A percentile compares a stretch with the other conserved stretches of the same genome.
Evolutionary conservation across 2,888 invertebrate species (phyloP).

Genomic region (Itoplectis maculator): DNA sequence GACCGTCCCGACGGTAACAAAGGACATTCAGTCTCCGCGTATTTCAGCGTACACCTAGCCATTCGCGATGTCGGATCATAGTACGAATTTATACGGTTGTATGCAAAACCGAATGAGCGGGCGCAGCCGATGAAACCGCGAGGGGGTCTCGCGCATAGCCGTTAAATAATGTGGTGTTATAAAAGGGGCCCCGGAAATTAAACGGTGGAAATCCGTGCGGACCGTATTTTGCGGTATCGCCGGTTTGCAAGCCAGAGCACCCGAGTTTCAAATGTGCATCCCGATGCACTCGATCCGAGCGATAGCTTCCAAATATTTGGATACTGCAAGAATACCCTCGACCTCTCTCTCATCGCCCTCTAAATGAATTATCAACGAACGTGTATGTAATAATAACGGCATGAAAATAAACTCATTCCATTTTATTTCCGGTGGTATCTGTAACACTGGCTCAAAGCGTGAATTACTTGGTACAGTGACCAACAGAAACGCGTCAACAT

Average conservation of each 20-base stretch:
- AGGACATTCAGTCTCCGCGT: conserved; percentile 14
- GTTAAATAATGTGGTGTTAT: conserved; percentile 68
- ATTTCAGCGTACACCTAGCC: conserved; percentile 15
- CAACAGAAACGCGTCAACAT: background rate
- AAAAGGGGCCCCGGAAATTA: conserved; percentile 70
- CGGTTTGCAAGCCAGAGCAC: conserved; percentile 61
- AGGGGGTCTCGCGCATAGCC: conserved; percentile 48
- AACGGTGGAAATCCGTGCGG: conserved; percentile 66
- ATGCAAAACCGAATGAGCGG: conserved; percentile 16
- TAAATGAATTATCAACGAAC: conserved; percentile 35
- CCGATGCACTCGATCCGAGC: conserved; percentile 52
- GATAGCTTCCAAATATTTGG: conserved; percentile 38
- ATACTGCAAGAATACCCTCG: background rate
- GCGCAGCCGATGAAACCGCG: conserved; percentile 46
- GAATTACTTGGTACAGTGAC: background rate
- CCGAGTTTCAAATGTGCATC: conserved; percentile 53
- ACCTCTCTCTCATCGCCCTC: background rate
- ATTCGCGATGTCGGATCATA: conserved; percentile 36
- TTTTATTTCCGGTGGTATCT: background rate
- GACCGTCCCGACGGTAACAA: background rate
- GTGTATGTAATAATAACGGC: background rate
- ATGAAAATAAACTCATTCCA: conserved; percentile 7
- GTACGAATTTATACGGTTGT: conserved; percentile 45
- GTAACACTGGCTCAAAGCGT: background rate
- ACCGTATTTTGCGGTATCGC: conserved; percentile 69